Percentiles rank a stretch among this genome's conserved stretches.
Evolutionary conservation across 2,888 invertebrate genomes (phyloP).

Genomic region (Netelia fuscicornis): DNA sequence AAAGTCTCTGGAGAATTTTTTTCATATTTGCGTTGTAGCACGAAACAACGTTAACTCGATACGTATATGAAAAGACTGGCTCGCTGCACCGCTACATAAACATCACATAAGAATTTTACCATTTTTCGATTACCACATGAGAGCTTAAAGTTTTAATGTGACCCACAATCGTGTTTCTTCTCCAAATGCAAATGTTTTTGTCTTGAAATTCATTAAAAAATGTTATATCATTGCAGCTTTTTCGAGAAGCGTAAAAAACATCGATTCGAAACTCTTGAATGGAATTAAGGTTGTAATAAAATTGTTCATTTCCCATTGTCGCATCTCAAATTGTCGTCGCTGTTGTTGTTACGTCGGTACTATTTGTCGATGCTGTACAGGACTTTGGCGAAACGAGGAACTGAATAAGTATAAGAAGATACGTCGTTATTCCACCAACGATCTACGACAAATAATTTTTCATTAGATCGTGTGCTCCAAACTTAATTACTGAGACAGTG

Average conservation of each 20-base stretch:
- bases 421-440: slow-evolving; percentile 75
- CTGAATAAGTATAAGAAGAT: slow-evolving; percentile 78
- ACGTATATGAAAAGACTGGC: too few species aligned
- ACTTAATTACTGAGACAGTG: background rate
- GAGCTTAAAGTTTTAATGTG: background rate
- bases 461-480: background rate
- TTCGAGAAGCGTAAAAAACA: background rate
- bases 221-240: background rate
- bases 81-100: too few species aligned
- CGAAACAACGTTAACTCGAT: too few species aligned
- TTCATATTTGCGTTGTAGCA: too few species aligned
- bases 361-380: slow-evolving; percentile 21
- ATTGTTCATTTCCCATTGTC: background rate
- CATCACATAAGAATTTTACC: too few species aligned
- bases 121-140: too few species aligned
- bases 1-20: too few species aligned
- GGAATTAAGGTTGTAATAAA: too few species aligned
- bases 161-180: background rate
- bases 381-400: slow-evolving; percentile 71
- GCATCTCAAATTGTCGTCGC: background rate
- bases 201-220: background rate
- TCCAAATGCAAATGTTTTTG: background rate
- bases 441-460: slow-evolving; percentile 70
- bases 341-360: background rate
- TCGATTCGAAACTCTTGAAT: too few species aligned